Percentiles rank a stretch among this genome's conserved stretches.
These are phyloP conservation scores for Enteromius argenteus DNA, from an alignment of 2,797 vertebrate genomes.

Conservation along the genomic window DNA sequence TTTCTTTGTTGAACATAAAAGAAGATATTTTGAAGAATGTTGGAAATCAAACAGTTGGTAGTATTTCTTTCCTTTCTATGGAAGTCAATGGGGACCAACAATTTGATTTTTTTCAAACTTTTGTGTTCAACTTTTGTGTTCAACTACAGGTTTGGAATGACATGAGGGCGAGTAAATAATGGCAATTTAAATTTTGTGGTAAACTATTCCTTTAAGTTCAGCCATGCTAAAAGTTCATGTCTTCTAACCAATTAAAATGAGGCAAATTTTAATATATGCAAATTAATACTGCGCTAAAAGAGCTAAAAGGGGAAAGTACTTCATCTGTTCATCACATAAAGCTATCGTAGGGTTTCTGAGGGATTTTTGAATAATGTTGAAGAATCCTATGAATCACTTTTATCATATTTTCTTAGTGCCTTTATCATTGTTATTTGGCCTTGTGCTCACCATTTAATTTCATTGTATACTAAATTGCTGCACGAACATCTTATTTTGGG, in stretches of 20 bases:
- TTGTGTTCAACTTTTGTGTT: too few species aligned
- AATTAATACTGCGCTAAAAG: too few species aligned
- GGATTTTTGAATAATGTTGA: background rate
- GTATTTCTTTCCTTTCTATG: too few species aligned
- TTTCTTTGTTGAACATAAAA: too few species aligned
- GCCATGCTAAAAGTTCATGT: background rate
- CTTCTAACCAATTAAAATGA: background rate
- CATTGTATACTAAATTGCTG: background rate
- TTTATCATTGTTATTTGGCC: background rate
- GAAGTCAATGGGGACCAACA: too few species aligned
- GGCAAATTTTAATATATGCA: background rate
- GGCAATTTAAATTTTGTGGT: background rate
- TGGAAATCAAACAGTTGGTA: too few species aligned
- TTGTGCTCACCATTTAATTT: background rate
- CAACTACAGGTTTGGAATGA: too few species aligned
- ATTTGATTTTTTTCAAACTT: too few species aligned
- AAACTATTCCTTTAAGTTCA: background rate
- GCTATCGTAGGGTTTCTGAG: background rate
- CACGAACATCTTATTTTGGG: slow-evolving; percentile 2
- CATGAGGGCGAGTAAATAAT: too few species aligned
- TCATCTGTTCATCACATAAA: background rate
- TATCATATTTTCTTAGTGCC: background rate
- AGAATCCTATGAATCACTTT: background rate
- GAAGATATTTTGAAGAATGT: too few species aligned
- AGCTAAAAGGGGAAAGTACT: background rate